Percentiles rank a stretch among this genome's conserved stretches.
Conservation (phyloP, 2,113 vertebrate species). For the Cavia porcellus region DNA sequence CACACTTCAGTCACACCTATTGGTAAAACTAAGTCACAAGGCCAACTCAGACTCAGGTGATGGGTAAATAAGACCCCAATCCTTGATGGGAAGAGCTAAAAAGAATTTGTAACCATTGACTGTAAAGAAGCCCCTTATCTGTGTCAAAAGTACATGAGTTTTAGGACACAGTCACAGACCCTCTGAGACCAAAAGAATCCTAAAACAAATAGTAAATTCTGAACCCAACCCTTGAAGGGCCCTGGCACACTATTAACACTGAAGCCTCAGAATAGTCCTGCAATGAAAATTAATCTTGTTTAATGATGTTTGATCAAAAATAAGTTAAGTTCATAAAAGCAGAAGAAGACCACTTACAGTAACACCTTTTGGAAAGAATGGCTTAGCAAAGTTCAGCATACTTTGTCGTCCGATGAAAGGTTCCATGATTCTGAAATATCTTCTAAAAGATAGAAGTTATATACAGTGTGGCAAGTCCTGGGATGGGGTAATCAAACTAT, state of each 20-base stretch:
- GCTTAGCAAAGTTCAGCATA: not conserved
- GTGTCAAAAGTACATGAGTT: not conserved
- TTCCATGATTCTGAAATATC: not conserved
- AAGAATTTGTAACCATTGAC: not conserved
- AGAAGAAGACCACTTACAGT: not conserved
- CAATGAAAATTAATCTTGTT: constrained; percentile 22
- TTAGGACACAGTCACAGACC: not conserved
- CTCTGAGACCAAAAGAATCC: not conserved
- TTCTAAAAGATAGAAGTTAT: not conserved
- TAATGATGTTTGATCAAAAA: not conserved
- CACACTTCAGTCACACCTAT: not conserved
- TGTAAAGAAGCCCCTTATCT: not conserved
- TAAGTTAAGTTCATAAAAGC: not conserved
- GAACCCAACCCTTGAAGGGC: not conserved
- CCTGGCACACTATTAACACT: not conserved
- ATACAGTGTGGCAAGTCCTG: not conserved
- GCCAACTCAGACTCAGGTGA: not conserved
- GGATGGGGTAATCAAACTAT: not conserved
- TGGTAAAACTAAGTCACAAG: not conserved
- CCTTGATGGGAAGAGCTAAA: not conserved
- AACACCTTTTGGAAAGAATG: constrained; percentile 2
- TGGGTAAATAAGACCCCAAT: not conserved
- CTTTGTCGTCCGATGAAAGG: not conserved
- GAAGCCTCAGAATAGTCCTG: not conserved
- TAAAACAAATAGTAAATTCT: not conserved